These are phyloP conservation scores for Subacronicta megacephala DNA, from an alignment of 2,888 invertebrate genomes.

Conservation along the genomic window DNA sequence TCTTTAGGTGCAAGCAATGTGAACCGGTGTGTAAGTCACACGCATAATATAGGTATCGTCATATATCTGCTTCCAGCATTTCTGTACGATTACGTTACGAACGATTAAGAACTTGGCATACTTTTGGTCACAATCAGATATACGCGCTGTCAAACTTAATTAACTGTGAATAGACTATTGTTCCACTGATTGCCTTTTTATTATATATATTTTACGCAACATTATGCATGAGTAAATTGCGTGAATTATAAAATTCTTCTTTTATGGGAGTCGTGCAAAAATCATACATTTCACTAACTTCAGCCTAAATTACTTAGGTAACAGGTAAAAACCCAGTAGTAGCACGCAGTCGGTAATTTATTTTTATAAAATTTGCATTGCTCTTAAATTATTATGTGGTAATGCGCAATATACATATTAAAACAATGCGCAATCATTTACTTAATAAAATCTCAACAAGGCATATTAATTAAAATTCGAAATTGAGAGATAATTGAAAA, in stretches of 20 bases:
- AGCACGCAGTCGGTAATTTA: not conserved
- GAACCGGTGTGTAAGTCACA: constrained; percentile 46
- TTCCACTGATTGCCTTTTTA: constrained; percentile 40
- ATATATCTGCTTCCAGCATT: constrained; percentile 37
- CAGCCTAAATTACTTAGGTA: not conserved
- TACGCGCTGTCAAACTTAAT: constrained; percentile 45
- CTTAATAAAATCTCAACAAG: not conserved
- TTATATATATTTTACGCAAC: constrained; percentile 48
- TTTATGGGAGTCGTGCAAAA: not conserved
- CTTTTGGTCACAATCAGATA: constrained; percentile 51
- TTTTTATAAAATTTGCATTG: not conserved
- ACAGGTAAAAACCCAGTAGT: too few species aligned
- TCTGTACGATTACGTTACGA: constrained; percentile 49
- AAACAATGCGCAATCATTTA: constrained; percentile 1
- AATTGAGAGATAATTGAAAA: not conserved
- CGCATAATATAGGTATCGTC: too few species aligned
- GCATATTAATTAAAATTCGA: not conserved
- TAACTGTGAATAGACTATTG: constrained; percentile 57
- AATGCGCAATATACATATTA: not conserved
- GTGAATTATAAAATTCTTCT: constrained; percentile 16
- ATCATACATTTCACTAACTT: not conserved
- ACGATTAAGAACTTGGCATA: constrained; percentile 33
- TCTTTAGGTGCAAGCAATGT: constrained; percentile 33
- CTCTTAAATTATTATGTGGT: constrained; percentile 1
- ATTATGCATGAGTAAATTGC: constrained; percentile 19